These are phyloP conservation scores for Microctonus aethiopoides DNA, from an alignment of 2,888 invertebrate genomes.

Conservation along the genomic window DNA sequence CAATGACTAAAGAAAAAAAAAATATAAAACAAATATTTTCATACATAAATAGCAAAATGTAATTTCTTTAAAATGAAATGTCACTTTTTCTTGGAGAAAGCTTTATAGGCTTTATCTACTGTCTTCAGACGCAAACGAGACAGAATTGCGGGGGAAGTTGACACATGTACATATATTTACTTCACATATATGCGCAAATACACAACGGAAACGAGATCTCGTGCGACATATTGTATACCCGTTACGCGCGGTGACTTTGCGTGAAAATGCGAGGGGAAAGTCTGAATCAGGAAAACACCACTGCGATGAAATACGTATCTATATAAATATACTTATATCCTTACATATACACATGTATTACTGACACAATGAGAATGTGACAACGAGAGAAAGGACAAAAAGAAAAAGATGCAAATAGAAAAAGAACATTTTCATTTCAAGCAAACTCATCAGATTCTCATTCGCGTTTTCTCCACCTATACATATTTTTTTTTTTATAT, in stretches of 20 bases:
- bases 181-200: background rate
- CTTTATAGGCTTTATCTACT: slow-evolving; percentile 12
- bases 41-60: background rate
- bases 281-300: slow-evolving; percentile 22
- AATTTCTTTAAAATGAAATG: background rate
- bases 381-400: background rate
- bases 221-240: slow-evolving; percentile 23
- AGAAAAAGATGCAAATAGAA: background rate
- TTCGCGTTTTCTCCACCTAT: slow-evolving; percentile 19
- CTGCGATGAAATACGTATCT: slow-evolving; percentile 6
- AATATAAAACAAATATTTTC: background rate
- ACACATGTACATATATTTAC: background rate
- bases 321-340: background rate
- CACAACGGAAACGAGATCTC: slow-evolving; percentile 10
- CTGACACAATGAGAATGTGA: slow-evolving; percentile 15
- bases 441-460: slow-evolving; percentile 32
- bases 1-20: background rate
- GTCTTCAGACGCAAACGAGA: slow-evolving; percentile 19
- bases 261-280: slow-evolving; percentile 26
- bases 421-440: slow-evolving; percentile 29
- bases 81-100: slow-evolving; percentile 8
- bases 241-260: slow-evolving; percentile 14
- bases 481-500: slow-evolving; percentile 18
- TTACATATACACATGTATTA: background rate
- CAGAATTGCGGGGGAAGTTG: background rate